These are phyloP conservation scores for Drosophila atroscutellata DNA, from an alignment of 2,888 invertebrate species.

Conservation along the genomic window DNA sequence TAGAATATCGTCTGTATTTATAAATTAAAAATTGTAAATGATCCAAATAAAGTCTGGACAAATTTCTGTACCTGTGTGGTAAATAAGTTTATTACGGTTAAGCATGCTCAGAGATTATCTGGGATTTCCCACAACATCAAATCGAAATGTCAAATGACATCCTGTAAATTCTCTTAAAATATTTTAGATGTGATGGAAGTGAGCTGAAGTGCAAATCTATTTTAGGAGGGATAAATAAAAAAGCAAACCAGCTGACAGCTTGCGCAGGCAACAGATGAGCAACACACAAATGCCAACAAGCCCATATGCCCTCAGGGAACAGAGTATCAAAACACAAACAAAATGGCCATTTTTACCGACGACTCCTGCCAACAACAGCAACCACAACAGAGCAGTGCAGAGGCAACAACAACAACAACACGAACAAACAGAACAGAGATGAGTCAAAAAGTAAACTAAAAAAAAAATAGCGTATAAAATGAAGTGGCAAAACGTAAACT, in stretches of 20 bases:
- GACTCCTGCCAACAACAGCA: slow-evolving; percentile 35
- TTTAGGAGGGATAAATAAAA: not conserved
- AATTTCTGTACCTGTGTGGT: not conserved
- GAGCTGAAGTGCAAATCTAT: not conserved
- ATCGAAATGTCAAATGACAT: not conserved
- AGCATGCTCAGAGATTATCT: not conserved
- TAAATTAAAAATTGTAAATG: not conserved
- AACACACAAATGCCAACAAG: not conserved
- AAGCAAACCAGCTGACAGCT: not conserved
- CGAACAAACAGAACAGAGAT: slow-evolving; percentile 36
- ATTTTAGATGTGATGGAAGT: not conserved
- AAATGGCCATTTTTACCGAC: slow-evolving; percentile 65
- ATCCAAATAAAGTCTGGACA: no score
- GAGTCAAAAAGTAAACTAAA: slow-evolving; percentile 60
- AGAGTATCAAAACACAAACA: slow-evolving; percentile 28
- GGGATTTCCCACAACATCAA: not conserved
- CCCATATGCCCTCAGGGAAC: slow-evolving; percentile 13
- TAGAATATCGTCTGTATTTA: not conserved
- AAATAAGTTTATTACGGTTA: not conserved
- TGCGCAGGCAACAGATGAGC: not conserved
- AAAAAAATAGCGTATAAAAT: slow-evolving; percentile 65
- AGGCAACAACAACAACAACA: slow-evolving; percentile 16
- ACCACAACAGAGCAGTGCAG: slow-evolving; percentile 17
- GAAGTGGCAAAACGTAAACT: slow-evolving; percentile 79
- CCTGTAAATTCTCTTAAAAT: not conserved